Evolutionary conservation across 2,888 invertebrate species (phyloP).

Genomic region (Brachyptera risi): DNA sequence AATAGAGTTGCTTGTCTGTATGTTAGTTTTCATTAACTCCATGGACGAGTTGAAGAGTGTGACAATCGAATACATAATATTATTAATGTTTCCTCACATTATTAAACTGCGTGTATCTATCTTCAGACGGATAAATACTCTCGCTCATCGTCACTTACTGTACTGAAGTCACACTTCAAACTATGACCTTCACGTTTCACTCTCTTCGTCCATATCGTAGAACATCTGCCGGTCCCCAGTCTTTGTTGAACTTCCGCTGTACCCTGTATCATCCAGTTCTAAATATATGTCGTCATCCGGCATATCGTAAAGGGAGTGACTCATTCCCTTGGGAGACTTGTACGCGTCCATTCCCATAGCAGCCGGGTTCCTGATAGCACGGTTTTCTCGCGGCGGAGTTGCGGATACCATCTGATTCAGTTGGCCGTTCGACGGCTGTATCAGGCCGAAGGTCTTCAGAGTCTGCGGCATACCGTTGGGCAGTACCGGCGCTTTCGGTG

Average conservation of each 20-base stretch:
- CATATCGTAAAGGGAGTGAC: neutral
- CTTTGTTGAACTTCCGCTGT: neutral
- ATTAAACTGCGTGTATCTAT: too few relatives aligned
- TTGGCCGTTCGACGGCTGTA: slow-evolving; percentile 2
- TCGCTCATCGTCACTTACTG: too few relatives aligned
- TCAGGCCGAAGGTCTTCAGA: slow-evolving; percentile 9
- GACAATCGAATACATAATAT: too few relatives aligned
- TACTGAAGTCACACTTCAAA: too few relatives aligned
- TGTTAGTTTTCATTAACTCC: too few relatives aligned
- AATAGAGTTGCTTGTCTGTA: too few relatives aligned
- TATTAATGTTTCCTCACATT: too few relatives aligned
- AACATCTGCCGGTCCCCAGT: slow-evolving; percentile 2
- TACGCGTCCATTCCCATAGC: neutral
- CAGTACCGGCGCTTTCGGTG: neutral
- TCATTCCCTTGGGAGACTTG: neutral
- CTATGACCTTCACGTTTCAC: slow-evolving; percentile 7
- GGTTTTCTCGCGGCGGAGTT: neutral
- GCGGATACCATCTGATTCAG: neutral
- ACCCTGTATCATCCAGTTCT: neutral
- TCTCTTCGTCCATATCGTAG: slow-evolving; percentile 7
- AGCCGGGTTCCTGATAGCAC: neutral
- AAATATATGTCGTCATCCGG: neutral
- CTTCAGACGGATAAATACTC: too few relatives aligned
- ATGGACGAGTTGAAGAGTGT: too few relatives aligned
- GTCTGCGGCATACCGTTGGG: neutral